A percentile compares a stretch with the other conserved stretches of the same genome.
These are phyloP conservation scores for Drosophila pachea DNA, from an alignment of 1,140 invertebrate species.

Conservation along the genomic window DNA sequence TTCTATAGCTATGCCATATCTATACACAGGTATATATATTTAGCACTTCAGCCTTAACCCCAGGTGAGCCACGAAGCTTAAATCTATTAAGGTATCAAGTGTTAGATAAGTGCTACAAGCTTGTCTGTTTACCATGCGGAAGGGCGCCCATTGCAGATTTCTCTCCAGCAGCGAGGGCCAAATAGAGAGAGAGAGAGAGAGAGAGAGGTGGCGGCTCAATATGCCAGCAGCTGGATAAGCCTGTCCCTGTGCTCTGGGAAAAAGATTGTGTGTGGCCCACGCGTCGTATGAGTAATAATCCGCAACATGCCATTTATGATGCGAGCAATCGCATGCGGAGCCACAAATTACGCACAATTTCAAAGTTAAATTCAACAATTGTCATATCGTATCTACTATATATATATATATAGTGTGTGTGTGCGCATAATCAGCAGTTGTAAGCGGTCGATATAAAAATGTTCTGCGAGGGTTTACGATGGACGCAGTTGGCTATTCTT, in stretches of 20 bases:
- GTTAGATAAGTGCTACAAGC: not conserved
- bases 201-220: too few species aligned
- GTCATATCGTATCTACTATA: constrained; percentile 38
- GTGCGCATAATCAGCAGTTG: constrained; percentile 47
- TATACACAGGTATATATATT: constrained; percentile 29
- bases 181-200: too few species aligned
- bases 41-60: constrained; percentile 34
- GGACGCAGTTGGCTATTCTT: not conserved
- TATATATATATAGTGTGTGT: not conserved
- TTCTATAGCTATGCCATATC: constrained; percentile 10
- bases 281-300: constrained; percentile 2
- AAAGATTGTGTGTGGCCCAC: not conserved
- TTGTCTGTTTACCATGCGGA: too few species aligned
- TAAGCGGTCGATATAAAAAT: constrained; percentile 21
- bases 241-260: not conserved
- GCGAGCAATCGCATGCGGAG: not conserved
- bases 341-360: constrained; percentile 38
- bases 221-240: not conserved
- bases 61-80: constrained; percentile 29
- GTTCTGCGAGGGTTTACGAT: constrained; percentile 10
- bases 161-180: not conserved
- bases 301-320: constrained; percentile 1
- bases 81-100: constrained; percentile 29
- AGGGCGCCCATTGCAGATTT: too few species aligned
- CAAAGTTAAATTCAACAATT: constrained; percentile 45